Conservation (phyloP, 2,797 vertebrate species). For the Falco biarmicus region DNA sequence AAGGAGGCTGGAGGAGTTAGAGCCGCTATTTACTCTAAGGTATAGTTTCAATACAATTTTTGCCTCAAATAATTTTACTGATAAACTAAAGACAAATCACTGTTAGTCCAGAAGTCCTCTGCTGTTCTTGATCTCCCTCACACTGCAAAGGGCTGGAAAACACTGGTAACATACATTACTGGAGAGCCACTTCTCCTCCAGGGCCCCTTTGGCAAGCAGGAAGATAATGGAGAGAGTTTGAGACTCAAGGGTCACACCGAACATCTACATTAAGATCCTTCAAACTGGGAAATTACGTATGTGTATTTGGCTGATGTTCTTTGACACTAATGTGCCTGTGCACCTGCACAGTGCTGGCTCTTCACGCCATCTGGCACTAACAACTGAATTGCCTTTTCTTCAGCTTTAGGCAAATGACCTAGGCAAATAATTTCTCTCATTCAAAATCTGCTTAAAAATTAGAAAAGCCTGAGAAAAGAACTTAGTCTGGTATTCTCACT, state of each 20-base stretch:
- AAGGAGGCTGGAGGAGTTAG: neutral
- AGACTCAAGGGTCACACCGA: neutral
- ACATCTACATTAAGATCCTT: neutral
- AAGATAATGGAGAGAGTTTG: neutral
- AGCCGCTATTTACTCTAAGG: neutral
- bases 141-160: neutral
- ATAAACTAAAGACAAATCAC: neutral
- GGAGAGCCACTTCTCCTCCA: neutral
- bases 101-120: neutral
- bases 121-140: neutral
- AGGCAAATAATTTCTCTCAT: neutral
- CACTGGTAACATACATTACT: neutral
- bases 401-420: neutral
- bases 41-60: neutral
- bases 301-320: neutral
- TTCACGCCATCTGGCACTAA: neutral
- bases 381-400: neutral
- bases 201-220: neutral
- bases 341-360: neutral
- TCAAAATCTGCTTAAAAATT: neutral
- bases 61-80: neutral
- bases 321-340: neutral
- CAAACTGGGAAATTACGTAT: neutral
- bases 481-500: neutral
- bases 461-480: neutral